A percentile compares a stretch with the other conserved stretches of the same genome.
Evolutionary conservation across 2,797 vertebrate genomes (phyloP).

Genomic region (Meda fulgida): DNA sequence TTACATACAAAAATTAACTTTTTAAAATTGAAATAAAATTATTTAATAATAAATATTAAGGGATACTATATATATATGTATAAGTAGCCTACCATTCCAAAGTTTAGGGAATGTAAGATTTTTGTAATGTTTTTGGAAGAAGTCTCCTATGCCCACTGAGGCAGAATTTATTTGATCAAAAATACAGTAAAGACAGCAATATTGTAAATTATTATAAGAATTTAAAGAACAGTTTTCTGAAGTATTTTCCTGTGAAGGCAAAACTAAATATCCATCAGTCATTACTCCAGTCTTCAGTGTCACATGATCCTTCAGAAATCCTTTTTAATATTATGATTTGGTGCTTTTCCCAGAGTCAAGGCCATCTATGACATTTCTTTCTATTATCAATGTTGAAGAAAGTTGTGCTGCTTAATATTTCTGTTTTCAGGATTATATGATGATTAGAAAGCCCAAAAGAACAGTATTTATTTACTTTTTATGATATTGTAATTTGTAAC

Average conservation of each 20-base stretch:
- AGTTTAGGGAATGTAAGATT: background rate
- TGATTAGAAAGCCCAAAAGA: background rate
- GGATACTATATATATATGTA: too few relatives aligned
- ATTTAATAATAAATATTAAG: too few relatives aligned
- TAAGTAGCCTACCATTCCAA: too few relatives aligned
- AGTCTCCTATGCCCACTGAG: background rate
- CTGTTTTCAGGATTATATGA: background rate
- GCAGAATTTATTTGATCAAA: background rate
- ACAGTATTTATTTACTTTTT: background rate
- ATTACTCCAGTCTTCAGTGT: background rate
- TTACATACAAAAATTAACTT: background rate
- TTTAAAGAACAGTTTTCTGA: background rate
- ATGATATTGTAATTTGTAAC: too few relatives aligned
- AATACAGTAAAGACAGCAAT: background rate
- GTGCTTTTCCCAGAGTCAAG: too few relatives aligned
- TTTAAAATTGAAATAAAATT: too few relatives aligned
- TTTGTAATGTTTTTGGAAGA: background rate
- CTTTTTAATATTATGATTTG: background rate
- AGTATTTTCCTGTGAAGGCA: background rate
- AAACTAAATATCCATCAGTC: background rate
- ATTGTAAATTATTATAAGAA: background rate
- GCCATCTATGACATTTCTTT: background rate
- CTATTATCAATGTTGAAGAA: background rate
- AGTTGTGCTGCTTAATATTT: background rate
- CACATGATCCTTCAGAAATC: background rate